Evolutionary conservation across 2,888 invertebrate genomes (phyloP), one percentile per base, ranked within the genome.

Genomic region (Rotaria magnacalcarata): DNA sequence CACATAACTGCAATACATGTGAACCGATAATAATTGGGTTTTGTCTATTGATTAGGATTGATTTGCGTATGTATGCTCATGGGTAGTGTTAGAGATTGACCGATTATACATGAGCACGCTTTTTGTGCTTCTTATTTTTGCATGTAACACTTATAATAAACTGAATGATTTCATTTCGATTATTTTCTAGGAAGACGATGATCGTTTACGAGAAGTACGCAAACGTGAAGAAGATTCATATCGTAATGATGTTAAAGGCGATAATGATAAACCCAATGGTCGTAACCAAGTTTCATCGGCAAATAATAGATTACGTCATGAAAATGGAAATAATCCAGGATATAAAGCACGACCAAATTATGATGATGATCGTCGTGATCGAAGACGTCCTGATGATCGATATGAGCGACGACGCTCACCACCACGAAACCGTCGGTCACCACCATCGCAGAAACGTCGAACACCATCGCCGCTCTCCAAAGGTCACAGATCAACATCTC

Each of bases 191-290:
- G 80, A 80, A 80, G 80, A 80, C 0, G 47, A 80, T n/a, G 80
- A 80, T 43, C 43, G 47, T 43, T 47, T 80, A 80, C 43, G 47
- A 11, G 80, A 80, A 11, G 14, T 47, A 80, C 80, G 80, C 3
- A 43, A 47, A 47, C 80, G 80, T n/a, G 80, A 80, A 80, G 80
- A 80, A 80, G 80, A 80, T n/a, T 80, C 80, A 3, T n/a, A 34
- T 67, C 67, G 27, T 67, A 16, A 16, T 1, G 67, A 24, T 2
- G 3, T 7, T 4, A 80, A 80, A 43, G 11, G 24, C 47, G 80
- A 80, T n/a, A 24, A 0, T 7, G 80, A 80, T 43, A 80, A 80
- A 80, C 24, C 5, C 0, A 80, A 80, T 80, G 80, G 47, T 47
- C 43, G 80, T n/a, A 80, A 24, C 10, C 24, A 43, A 80, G 10